Evolutionary conservation across 2,113 vertebrate species (phyloP).

Genomic region (Agapornis roseicollis): DNA sequence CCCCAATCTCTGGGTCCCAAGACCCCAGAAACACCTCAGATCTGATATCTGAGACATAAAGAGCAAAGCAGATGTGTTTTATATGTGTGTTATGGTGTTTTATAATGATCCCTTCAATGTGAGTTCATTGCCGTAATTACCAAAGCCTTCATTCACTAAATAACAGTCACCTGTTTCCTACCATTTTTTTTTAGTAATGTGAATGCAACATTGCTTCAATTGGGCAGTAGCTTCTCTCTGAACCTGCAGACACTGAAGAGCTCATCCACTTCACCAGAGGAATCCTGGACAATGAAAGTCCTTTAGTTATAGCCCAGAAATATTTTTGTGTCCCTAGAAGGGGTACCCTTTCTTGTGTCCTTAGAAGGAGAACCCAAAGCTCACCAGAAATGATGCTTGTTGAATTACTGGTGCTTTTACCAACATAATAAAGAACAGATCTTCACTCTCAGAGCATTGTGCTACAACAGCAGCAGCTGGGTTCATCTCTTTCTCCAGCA

Average conservation of each 20-base stretch:
- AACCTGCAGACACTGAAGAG: background rate
- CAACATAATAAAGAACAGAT: background rate
- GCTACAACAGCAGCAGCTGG: background rate
- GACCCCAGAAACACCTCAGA: background rate
- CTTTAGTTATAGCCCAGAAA: background rate
- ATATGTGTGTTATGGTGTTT: background rate
- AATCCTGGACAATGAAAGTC: background rate
- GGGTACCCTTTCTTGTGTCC: background rate
- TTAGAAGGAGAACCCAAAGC: background rate
- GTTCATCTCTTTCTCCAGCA: background rate
- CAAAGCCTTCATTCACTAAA: background rate
- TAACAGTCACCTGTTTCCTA: background rate
- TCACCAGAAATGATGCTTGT: background rate
- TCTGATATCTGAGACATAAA: background rate
- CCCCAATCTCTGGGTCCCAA: background rate
- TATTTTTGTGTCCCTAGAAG: background rate
- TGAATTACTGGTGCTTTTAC: background rate
- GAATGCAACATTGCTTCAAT: background rate
- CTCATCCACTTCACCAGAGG: background rate
- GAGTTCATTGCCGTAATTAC: background rate
- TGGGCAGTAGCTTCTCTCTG: background rate
- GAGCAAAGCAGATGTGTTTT: background rate
- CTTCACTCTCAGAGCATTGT: background rate
- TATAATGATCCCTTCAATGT: background rate
- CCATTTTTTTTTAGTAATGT: background rate